Conservation (phyloP, 2,888 invertebrate genomes). For the Patella depressa region DNA sequence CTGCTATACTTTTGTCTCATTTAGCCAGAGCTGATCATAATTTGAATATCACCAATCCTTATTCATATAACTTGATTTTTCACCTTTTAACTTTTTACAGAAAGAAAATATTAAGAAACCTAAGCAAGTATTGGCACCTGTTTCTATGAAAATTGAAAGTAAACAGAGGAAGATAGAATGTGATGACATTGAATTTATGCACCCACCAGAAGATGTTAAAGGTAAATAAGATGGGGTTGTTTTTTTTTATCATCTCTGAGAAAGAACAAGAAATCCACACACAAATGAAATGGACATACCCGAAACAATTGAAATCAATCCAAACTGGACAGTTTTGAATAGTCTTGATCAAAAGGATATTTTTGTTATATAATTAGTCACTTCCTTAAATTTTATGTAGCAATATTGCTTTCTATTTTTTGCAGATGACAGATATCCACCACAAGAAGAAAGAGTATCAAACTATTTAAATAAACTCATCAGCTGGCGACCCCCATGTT, state of each 20-base stretch:
- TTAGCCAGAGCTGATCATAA: no score
- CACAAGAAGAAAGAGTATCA: slow-evolving; percentile 46
- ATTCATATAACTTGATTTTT: no score
- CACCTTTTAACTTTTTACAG: not conserved
- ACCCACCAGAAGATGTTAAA: not conserved
- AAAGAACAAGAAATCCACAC: no score
- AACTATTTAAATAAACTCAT: slow-evolving; percentile 50
- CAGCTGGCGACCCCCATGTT: slow-evolving; percentile 54
- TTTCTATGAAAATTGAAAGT: not conserved
- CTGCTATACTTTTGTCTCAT: no score
- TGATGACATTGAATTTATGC: not conserved
- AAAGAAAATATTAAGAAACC: slow-evolving; percentile 1
- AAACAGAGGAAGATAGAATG: not conserved
- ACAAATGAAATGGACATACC: no score
- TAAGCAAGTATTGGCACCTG: not conserved
- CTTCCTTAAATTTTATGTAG: no score
- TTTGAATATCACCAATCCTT: no score
- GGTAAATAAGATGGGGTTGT: no score
- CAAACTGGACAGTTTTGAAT: not conserved
- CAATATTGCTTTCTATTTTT: not conserved
- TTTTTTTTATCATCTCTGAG: no score
- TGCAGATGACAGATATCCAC: slow-evolving; percentile 49
- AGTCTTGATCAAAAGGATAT: not conserved
- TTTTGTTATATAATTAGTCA: no score
- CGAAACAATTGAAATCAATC: not conserved